Base-by-base conservation (phyloP, 53 echinoderm and acorn worm species). In the Pentamera pediparva region DNA sequence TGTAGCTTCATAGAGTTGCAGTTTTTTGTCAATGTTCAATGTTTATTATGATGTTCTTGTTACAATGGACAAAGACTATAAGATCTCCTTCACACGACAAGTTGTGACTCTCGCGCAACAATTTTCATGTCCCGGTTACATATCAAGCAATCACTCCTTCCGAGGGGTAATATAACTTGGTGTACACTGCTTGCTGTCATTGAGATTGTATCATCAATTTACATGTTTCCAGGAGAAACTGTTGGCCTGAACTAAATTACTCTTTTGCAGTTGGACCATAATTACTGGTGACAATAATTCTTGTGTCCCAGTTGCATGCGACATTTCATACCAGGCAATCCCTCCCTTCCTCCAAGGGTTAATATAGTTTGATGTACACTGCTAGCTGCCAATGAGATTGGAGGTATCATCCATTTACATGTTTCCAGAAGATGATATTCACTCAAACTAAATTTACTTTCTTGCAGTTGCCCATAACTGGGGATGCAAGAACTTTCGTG, bases 301-400 rank as follows among this genome's bases (percentile, higher is more conserved):
- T 53, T 27, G 53, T 53, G 53, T 53, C 53, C 53, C 53, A 53
- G 53, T 53, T 53, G 27, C 53, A 53, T 27, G 17, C 53, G 53
- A 53, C 53, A 53, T 53, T 53, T 53, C 53, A 53, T 53, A 53
- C 27, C 53, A 53, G 53, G 53, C 53, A 53, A 53, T 53, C 53
- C 22, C n/a, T n/a, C n/a, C n/a, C 53, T 53, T 53, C 21, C 53
- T 53, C 53, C 53, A 27, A 53, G 53, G 53, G 53, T 50, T 50
- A 50, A 50, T 50, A 50, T 50, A 50, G 50, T 50, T 50, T 50
- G 50, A 50, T 50, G 50, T 50, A 22, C 3, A 50, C 50, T 50
- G 50, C 50, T 50, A 50, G 50, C 3, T 50, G 50, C 50, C 50
- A 50, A 50, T 50, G 50, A 53, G 53, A 53, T 53, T 53, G 53